A percentile compares a stretch with the other conserved stretches of the same genome.
Evolutionary conservation across 1,140 invertebrate genomes (phyloP).

Genomic region (Trissolcus basalis): DNA sequence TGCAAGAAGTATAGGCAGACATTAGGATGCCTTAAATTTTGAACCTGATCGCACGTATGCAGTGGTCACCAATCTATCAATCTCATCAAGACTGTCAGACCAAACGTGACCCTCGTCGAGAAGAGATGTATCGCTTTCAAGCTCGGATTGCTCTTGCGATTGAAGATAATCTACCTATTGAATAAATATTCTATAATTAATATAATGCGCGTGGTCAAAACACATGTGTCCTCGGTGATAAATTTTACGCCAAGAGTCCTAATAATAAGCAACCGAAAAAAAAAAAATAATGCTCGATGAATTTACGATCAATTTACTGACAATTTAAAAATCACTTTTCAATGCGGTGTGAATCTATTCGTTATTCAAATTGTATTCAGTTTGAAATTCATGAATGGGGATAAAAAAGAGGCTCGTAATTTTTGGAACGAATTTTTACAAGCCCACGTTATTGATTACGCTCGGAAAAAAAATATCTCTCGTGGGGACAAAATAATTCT

Average conservation of each 20-base stretch:
- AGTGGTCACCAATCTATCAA: conserved; percentile 32
- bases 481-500: no score
- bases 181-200: conserved; percentile 47
- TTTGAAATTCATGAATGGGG: conserved; percentile 42
- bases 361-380: conserved; percentile 51
- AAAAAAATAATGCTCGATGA: conserved; percentile 4
- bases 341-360: conserved; percentile 43
- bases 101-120: conserved; percentile 36
- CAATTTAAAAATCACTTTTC: conserved; percentile 55
- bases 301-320: conserved; percentile 49
- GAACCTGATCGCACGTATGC: conserved; percentile 22
- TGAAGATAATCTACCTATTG: conserved; percentile 38
- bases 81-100: conserved; percentile 29
- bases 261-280: conserved; percentile 18
- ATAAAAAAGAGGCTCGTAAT: conserved; percentile 25
- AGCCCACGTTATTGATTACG: conserved; percentile 7
- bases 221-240: conserved; percentile 14
- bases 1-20: conserved; percentile 1
- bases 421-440: conserved; percentile 5
- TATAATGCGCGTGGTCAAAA: conserved; percentile 28
- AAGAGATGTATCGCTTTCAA: conserved; percentile 34
- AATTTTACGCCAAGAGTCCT: conserved; percentile 23
- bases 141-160: conserved; percentile 26
- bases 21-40: conserved; percentile 35
- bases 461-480: background rate